Base-by-base conservation (phyloP, 2,888 invertebrate species). In the Campopleginae sp. region DNA sequence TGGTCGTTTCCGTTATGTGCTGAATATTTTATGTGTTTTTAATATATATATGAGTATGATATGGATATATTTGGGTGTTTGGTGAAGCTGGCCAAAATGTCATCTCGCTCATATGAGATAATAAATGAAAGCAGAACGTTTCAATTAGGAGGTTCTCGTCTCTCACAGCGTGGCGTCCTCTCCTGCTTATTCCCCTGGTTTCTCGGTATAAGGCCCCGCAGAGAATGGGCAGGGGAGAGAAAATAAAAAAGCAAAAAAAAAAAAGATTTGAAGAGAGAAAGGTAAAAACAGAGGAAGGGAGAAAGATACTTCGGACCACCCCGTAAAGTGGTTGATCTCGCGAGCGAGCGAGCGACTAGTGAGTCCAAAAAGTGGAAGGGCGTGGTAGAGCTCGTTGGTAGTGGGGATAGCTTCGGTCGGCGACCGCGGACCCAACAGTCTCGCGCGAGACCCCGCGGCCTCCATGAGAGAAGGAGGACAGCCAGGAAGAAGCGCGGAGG, bases 111-210 rank as follows among this genome's bases (percentile, higher is more conserved):
- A 86, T 88, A 84, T 84, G 84, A 89, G 90, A 91, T 92, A 91
- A 92, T 88, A 92, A 92, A 91, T 91, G 91, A 91, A 90, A 90
- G 90, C 80, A 89, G 89, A 91, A 92, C 92, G 90, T 91, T 92
- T 92, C 92, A 92, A 92, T 92, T 91, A 92, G 91, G 88, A 82
- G 87, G 86, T 91, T 91, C 90, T 92, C 92, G 91, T 89, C 90
- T 91, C 90, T 91, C 92, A 74, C 92, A 91, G 91, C 91, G 89
- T 91, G 91, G 86, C 71, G 89, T 90, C 91, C 63, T 63, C 63
- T 65, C 31, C 23, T 51, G 82, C 80, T 51, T 80, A 31, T 72
- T 44, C 68, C 80, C 65, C 58, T 78, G 65, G 63, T 72, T 79
- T 86, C 85, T 85, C 68, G 79, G 85, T 77, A 85, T 80, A 78